Evolutionary conservation across 2,888 invertebrate species (phyloP), one percentile per base, ranked within the genome.

Genomic region (Pimpla rufipes): DNA sequence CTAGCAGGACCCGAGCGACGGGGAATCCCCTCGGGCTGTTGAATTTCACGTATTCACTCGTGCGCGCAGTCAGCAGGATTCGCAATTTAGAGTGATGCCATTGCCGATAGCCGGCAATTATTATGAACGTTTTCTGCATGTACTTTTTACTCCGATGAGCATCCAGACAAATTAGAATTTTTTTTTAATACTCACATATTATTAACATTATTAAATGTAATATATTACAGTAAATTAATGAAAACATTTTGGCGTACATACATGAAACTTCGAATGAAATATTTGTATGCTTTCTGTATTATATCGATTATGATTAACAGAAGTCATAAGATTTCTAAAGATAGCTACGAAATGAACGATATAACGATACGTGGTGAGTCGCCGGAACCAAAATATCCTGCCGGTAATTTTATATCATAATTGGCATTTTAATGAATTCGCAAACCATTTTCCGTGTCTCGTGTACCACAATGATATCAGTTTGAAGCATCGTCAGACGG

Each of bases 361-460:
- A n/a, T n/a, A n/a, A n/a, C n/a, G n/a, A n/a, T n/a, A n/a, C n/a
- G n/a, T n/a, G n/a, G n/a, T n/a, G n/a, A 47, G 13, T 3, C 47
- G n/a, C 42, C 8, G 7, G n/a, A n/a, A n/a, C n/a, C n/a, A 29
- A 29, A 29, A 29, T 29, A 29, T 29, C 29, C n/a, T n/a, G n/a
- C n/a, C n/a, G n/a, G n/a, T 11, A 40, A 40, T 62, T 62, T 13
- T 21, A 18, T n/a, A 18, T 71, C 11, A 57, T 64, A 83, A 83
- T 75, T 70, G 55, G 47, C 66, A 75, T 71, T 83, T 75, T 70
- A 71, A 83, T 83, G 64, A 83, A 79, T 79, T 75, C 55, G 16
- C 68, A 35, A 42, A 57, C 67, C 64, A 74, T 79, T 70, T 70
- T 73, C 55, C 10, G 16, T 59, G n/a, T 21, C 16, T 40, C 62